A percentile compares a stretch with the other conserved stretches of the same genome.
Conservation (phyloP, 2,888 invertebrate genomes). For the Barypeithes pellucidus region DNA sequence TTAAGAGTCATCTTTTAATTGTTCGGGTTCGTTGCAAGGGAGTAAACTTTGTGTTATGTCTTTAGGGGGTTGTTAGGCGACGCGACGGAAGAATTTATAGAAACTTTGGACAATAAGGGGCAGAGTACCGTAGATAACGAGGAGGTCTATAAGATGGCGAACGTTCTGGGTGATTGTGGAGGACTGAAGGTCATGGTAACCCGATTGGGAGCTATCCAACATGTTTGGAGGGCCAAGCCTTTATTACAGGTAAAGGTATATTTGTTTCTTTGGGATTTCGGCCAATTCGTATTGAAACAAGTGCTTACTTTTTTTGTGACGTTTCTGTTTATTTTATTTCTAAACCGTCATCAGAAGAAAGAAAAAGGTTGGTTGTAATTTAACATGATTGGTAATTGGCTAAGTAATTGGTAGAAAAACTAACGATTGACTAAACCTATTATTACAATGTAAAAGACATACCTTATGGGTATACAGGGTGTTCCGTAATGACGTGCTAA, state of each 20-base stretch:
- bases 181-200: constrained; percentile 86
- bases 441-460: no score
- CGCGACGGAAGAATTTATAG: constrained; percentile 99
- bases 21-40: not conserved
- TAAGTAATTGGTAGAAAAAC: no score
- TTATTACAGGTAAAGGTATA: constrained; percentile 76
- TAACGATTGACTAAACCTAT: no score
- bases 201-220: constrained; percentile 88
- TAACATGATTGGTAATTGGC: no score
- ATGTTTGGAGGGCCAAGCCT: constrained; percentile 89
- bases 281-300: no score
- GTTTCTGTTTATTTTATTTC: no score
- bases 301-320: no score
- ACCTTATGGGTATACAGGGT: no score
- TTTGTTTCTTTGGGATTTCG: no score
- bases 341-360: no score
- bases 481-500: no score
- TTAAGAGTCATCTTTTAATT: constrained; percentile 6
- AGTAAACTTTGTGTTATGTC: not conserved
- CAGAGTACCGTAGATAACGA: constrained; percentile 94
- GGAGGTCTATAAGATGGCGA: constrained; percentile 93
- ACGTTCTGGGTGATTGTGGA: constrained; percentile 86
- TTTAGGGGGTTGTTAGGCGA: constrained; percentile 92
- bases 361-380: no score
- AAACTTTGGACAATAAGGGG: constrained; percentile 90